Base-by-base conservation (phyloP, 2,888 invertebrate species). In the Adela reaumurella region DNA sequence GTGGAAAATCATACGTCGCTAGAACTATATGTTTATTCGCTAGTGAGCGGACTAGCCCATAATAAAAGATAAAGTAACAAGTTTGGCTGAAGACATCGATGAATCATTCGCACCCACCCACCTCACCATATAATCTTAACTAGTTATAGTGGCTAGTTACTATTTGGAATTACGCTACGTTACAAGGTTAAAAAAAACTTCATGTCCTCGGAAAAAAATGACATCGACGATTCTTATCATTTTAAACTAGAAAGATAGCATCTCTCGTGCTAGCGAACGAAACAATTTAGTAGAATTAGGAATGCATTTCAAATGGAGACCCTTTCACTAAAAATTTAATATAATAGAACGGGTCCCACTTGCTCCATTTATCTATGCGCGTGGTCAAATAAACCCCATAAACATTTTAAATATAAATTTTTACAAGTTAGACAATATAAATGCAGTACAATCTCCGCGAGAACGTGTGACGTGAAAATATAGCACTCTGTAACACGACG, bases 381-480 rank as follows among this genome's bases (percentile, higher is more conserved):
- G n/a, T n/a, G n/a, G n/a, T n/a, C n/a, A n/a, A n/a, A n/a, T n/a
- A n/a, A n/a, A n/a, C n/a, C n/a, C n/a, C n/a, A n/a, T n/a, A n/a
- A n/a, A n/a, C n/a, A n/a, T n/a, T n/a, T n/a, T n/a, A n/a, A n/a
- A n/a, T n/a, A n/a, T n/a, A n/a, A n/a, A n/a, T n/a, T n/a, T n/a
- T n/a, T n/a, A 35, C n/a, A 11, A 14, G 35, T 11, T 35, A 35
- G 11, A 35, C 57, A 62, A 62, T 62, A 69, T 73, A 73, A 73
- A 73, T 73, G 73, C 73, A 69, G 61, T 63, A 63, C 57, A 63
- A 67, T 65, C 67, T 67, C 68, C 8, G 14, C 3, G 35, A 35
- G 35, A 35, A 14, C 35, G 14, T 35, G 35, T 35, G 35, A 35
- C n/a, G 35, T 35, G 35, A 14, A 3, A 24, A 6, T 35, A 35